Evolutionary conservation across 2,113 vertebrate species (phyloP).

Genomic region (Sinocyclocheilus maitianheensis): DNA sequence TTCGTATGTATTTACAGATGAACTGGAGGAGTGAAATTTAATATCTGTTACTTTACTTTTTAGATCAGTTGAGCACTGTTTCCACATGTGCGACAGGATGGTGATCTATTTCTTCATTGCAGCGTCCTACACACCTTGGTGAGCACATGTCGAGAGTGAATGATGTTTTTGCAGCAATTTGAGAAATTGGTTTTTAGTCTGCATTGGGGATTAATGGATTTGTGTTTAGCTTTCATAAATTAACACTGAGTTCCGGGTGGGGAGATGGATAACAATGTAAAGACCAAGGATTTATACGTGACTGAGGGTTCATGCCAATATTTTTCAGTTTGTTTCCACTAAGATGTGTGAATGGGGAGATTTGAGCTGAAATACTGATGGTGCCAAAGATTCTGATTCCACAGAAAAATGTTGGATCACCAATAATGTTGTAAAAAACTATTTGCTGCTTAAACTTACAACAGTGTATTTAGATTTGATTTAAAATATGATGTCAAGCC

Average conservation of each 20-base stretch:
- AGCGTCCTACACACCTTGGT: conserved; percentile 91
- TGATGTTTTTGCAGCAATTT: neutral
- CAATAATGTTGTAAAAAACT: too few relatives aligned
- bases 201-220: neutral
- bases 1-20: neutral
- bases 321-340: neutral
- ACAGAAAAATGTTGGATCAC: neutral
- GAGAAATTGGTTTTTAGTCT: neutral
- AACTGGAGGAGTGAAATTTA: neutral
- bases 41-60: neutral
- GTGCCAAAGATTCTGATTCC: neutral
- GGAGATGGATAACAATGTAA: neutral
- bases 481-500: neutral
- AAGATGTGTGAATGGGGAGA: neutral
- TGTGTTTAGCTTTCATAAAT: neutral
- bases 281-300: neutral
- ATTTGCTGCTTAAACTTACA: neutral
- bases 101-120: conserved; percentile 97
- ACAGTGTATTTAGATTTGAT: neutral
- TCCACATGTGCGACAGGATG: conserved; percentile 94
- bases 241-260: neutral
- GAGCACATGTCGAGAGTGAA: conserved; percentile 65
- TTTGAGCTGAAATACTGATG: neutral
- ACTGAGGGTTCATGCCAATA: neutral
- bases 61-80: conserved; percentile 81